A percentile compares a stretch with the other conserved stretches of the same genome.
phyloP scores from a whole-genome alignment of 2,113 vertebrate genomes.

The Rhagologus leucostigma region DNA sequence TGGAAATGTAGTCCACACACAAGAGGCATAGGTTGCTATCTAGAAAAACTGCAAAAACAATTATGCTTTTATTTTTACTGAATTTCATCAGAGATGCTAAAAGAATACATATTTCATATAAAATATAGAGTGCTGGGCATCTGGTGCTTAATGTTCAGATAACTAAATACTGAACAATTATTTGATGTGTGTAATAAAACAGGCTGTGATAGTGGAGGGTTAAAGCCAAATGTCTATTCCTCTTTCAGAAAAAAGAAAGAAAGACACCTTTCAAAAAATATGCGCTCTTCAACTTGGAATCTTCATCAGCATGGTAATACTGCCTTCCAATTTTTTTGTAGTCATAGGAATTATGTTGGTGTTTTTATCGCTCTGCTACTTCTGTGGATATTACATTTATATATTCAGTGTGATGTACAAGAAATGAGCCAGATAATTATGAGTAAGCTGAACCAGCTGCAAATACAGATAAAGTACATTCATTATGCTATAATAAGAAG shows the following conservation, averaged over 20 bases:
- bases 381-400: neutral
- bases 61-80: neutral
- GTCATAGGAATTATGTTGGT: neutral
- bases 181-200: neutral
- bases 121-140: neutral
- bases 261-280: neutral
- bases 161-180: neutral
- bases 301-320: neutral
- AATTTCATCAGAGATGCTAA: neutral
- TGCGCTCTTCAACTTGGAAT: neutral
- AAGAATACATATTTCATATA: neutral
- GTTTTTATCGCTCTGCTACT: neutral
- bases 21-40: neutral
- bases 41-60: neutral
- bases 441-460: conserved; percentile 28
- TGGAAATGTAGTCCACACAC: neutral
- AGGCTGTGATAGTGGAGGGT: neutral
- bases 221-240: neutral
- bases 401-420: neutral
- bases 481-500: neutral
- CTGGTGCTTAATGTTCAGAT: neutral
- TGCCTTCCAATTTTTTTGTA: neutral
- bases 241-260: neutral
- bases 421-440: conserved; percentile 36
- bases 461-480: conserved; percentile 27